phyloP scores from a whole-genome alignment of 1,140 invertebrate species.

The Apis florea region DNA sequence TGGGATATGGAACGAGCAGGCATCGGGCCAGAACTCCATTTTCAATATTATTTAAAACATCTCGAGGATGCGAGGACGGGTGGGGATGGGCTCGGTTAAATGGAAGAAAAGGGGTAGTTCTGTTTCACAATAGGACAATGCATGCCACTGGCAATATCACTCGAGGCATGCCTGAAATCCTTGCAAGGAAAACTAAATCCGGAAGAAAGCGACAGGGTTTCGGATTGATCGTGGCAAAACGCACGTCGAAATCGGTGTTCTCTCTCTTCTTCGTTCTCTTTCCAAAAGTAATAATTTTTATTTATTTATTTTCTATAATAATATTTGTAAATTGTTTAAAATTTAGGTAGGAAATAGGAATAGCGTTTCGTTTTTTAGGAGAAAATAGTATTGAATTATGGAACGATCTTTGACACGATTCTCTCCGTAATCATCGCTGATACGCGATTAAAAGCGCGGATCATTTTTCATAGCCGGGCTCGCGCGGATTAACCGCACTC shows the following conservation, averaged over 20 bases:
- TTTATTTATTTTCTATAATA: too few relatives aligned
- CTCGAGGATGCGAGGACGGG: conserved; percentile 51
- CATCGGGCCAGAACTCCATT: conserved; percentile 73
- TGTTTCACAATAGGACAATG: conserved; percentile 73
- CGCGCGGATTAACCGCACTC: conserved; percentile 35
- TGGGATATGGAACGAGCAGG: conserved; percentile 66
- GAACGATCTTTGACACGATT: too few relatives aligned
- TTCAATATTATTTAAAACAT: conserved; percentile 77
- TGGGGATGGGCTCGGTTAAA: conserved; percentile 54
- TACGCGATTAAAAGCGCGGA: conserved; percentile 12
- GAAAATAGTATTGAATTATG: too few relatives aligned
- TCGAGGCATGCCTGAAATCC: conserved; percentile 67
- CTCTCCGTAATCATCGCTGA: conserved; percentile 1
- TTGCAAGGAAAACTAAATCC: conserved; percentile 35
- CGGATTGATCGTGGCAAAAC: conserved; percentile 59
- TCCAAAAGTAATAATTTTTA: too few relatives aligned
- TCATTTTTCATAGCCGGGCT: background rate
- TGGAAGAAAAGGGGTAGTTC: conserved; percentile 62
- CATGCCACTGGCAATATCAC: conserved; percentile 73
- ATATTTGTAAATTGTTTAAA: background rate
- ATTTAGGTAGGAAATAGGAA: too few relatives aligned
- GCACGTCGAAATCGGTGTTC: background rate
- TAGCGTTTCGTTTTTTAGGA: too few relatives aligned
- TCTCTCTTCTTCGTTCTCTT: conserved; percentile 32
- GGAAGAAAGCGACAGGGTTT: conserved; percentile 15